phyloP scores from a whole-genome alignment of 2,888 invertebrate species.

The Melinopterus prodromus region DNA sequence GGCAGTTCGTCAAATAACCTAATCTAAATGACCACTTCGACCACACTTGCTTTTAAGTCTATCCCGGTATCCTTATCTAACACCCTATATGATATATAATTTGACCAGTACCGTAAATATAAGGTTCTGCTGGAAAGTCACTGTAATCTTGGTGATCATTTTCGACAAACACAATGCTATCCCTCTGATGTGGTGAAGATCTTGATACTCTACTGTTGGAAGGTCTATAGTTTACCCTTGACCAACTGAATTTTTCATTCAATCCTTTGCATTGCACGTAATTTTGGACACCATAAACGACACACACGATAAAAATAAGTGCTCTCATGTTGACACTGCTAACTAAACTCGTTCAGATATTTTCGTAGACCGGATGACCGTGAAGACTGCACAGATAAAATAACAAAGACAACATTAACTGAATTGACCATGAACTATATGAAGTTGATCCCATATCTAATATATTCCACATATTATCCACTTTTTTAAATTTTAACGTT shows the following conservation, averaged over 20 bases:
- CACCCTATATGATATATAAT: not conserved
- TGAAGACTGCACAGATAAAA: not conserved
- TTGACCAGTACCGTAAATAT: not conserved
- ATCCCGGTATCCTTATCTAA: not conserved
- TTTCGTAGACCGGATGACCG: not conserved
- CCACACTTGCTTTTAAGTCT: not conserved
- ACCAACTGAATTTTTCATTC: conserved; percentile 58
- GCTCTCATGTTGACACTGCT: not conserved
- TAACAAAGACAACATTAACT: not conserved
- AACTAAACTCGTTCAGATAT: not conserved
- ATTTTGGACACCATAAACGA: not conserved
- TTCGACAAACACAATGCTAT: conserved; percentile 6
- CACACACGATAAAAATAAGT: not conserved
- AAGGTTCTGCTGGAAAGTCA: not conserved
- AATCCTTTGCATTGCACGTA: conserved; percentile 43
- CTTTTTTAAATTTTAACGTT: not conserved
- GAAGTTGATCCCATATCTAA: not conserved
- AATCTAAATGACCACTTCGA: not conserved
- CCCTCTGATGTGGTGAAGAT: not conserved
- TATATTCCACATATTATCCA: not conserved
- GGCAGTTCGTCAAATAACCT: not conserved
- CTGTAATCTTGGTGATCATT: not conserved
- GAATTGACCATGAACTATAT: not conserved
- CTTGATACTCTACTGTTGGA: not conserved
- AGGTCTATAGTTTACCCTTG: conserved; percentile 51